Evolutionary conservation across 2,797 vertebrate genomes (phyloP).

Genomic region (Xenentodon cancila): DNA sequence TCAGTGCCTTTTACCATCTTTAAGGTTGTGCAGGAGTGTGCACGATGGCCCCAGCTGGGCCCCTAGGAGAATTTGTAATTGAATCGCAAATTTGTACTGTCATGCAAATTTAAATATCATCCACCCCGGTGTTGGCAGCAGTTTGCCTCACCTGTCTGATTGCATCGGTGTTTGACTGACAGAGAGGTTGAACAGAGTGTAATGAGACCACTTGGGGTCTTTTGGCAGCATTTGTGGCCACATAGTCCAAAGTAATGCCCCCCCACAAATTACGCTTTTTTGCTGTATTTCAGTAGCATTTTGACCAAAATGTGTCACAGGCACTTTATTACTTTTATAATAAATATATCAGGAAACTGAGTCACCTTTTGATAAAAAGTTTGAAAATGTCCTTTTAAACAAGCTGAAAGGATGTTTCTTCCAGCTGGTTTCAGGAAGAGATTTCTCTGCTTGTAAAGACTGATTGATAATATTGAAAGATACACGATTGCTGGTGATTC

Average conservation of each 20-base stretch:
- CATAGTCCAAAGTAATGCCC: conserved; percentile 1
- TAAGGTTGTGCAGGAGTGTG: conserved; percentile 11
- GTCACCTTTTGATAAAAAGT: too few relatives aligned
- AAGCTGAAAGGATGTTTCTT: too few relatives aligned
- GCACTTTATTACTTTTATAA: too few relatives aligned
- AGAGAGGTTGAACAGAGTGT: neutral
- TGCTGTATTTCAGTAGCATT: too few relatives aligned
- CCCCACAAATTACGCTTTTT: too few relatives aligned
- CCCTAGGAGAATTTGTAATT: conserved; percentile 23
- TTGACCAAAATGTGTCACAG: too few relatives aligned
- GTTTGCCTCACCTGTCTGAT: conserved; percentile 37
- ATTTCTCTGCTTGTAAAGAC: too few relatives aligned
- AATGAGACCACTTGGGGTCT: neutral
- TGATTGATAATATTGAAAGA: too few relatives aligned
- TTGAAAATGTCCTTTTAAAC: too few relatives aligned
- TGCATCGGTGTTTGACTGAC: conserved; percentile 19
- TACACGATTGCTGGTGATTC: too few relatives aligned
- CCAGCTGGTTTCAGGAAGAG: too few relatives aligned
- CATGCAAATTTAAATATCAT: conserved; percentile 35
- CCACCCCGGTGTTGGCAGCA: conserved; percentile 9
- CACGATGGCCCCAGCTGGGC: conserved; percentile 4
- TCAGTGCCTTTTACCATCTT: conserved; percentile 20
- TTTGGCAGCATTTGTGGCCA: neutral
- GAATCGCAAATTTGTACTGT: conserved; percentile 42
- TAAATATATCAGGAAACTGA: too few relatives aligned